phyloP scores from a whole-genome alignment of 2,797 vertebrate species.

The Syndactyla subalaris region DNA sequence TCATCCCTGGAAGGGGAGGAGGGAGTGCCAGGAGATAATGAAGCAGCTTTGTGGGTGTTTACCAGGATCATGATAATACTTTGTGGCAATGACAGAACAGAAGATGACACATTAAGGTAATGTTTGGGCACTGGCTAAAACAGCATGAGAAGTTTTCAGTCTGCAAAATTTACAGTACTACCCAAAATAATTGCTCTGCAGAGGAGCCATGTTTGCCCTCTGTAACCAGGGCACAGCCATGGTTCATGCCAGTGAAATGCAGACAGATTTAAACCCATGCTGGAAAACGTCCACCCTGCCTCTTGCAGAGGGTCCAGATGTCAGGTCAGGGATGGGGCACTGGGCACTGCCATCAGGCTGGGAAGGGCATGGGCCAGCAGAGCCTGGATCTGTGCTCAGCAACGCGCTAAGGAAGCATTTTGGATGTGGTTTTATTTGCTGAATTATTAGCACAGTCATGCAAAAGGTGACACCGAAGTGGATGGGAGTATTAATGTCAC shows the following conservation, averaged over 20 bases:
- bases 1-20: conserved; percentile 28
- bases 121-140: conserved; percentile 25
- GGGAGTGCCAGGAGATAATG: conserved; percentile 26
- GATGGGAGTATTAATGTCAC: background rate
- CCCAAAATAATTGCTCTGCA: background rate
- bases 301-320: background rate
- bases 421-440: background rate
- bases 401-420: background rate
- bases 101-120: conserved; percentile 29
- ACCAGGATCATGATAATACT: background rate
- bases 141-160: background rate
- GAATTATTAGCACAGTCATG: background rate
- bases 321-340: background rate
- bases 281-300: background rate
- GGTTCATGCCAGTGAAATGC: background rate
- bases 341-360: background rate
- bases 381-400: background rate
- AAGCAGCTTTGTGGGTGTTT: conserved; percentile 51
- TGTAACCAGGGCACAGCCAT: background rate
- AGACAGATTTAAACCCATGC: background rate
- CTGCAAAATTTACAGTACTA: background rate
- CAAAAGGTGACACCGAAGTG: background rate
- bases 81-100: conserved; percentile 5
- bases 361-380: background rate
- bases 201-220: background rate